Evolutionary conservation across 2,888 invertebrate genomes (phyloP), one percentile per base, ranked within the genome.

Genomic region (Drosophila vallismaia): DNA sequence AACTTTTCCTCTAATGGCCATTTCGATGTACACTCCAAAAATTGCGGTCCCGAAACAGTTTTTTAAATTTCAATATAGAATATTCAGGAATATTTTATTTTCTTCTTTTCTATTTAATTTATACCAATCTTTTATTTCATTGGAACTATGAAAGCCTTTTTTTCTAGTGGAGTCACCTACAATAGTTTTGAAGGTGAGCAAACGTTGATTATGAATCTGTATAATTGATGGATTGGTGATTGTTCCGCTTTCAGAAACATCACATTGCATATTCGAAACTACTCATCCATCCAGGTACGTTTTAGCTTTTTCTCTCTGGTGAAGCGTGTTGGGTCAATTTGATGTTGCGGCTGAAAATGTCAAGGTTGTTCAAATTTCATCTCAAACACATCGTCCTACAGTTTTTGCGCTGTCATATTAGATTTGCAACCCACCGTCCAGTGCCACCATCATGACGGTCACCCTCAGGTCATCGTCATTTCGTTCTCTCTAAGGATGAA

Each of bases 151-250:
- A 19, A 1, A 19, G 19, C 19, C 19, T 19, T 12, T 26, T 55
- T 10, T 14, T 26, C 0, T 10, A 28, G 40, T 59, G 24, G 12
- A 5, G 2, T 6, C 6, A n/a, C 10, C 38, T 19, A 36, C 10
- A 8, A 33, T 38, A 38, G 12, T 38, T 38, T 38, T 38, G 0
- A 12, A n/a, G 36, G 4, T 5, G 10, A 14, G 40, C 14, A 40
- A 2, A 40, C 14, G 9, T 78, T 69, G 51, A 54, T 68, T 68
- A 76, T 76, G 74, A 79, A 59, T 79, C 66, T 83, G 52, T 71
- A 68, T 77, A 81, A 75, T 86, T 83, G 71, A 81, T 86, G 72
- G 75, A 77, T 81, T 71, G 62, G 36, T 67, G 60, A 66, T 69
- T 68, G 40, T 70, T 45, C 38, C 36, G 36, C 36, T 52, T 33